Conservation (phyloP, 1,140 invertebrate species). For the Drosophila repletoides region DNA sequence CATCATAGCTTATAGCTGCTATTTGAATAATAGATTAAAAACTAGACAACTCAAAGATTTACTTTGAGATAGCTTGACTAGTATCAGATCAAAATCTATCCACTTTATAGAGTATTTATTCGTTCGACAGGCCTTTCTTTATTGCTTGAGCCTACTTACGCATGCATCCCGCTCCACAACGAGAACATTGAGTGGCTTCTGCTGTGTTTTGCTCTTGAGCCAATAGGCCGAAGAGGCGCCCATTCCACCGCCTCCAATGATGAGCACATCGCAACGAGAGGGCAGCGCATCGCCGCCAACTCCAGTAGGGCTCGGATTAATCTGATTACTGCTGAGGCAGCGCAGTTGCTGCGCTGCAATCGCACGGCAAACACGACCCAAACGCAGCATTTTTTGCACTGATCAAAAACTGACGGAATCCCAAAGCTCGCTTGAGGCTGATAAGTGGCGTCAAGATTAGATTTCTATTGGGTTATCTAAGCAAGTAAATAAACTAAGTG, state of each 20-base stretch:
- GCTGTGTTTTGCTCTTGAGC: slow-evolving; percentile 89
- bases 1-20: neutral
- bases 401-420: neutral
- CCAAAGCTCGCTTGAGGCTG: neutral
- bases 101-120: no score
- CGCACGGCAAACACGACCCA: slow-evolving; percentile 52
- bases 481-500: slow-evolving; percentile 23
- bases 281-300: slow-evolving; percentile 41
- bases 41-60: no score
- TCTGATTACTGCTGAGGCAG: neutral
- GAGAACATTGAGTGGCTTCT: slow-evolving; percentile 87
- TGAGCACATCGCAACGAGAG: slow-evolving; percentile 89
- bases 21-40: no score
- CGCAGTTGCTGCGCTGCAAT: slow-evolving; percentile 6
- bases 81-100: no score
- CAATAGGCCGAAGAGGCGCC: slow-evolving; percentile 96
- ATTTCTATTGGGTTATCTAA: slow-evolving; percentile 41
- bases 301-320: neutral
- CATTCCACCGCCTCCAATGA: slow-evolving; percentile 97
- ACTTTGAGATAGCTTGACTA: no score
- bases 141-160: slow-evolving; percentile 86
- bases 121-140: neutral
- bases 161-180: slow-evolving; percentile 95
- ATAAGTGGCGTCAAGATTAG: slow-evolving; percentile 53
- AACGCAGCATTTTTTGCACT: slow-evolving; percentile 54